These are phyloP conservation scores for Decapterus maruadsi DNA, from an alignment of 2,797 vertebrate genomes.

Conservation along the genomic window DNA sequence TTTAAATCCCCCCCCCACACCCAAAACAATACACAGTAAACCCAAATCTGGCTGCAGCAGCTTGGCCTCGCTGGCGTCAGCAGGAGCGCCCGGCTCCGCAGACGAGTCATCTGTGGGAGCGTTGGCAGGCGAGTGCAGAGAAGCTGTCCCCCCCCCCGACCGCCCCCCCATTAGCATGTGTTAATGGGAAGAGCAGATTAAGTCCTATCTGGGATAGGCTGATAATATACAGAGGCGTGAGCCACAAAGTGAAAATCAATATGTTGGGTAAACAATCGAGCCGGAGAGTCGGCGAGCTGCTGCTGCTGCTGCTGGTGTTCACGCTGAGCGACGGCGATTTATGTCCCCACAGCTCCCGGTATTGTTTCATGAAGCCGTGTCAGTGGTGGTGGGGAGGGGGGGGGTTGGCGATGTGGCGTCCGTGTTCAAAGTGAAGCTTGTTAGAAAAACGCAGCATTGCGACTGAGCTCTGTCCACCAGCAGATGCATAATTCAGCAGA, in stretches of 20 bases:
- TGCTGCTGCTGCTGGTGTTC: neutral
- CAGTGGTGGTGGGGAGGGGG: slow-evolving; percentile 7
- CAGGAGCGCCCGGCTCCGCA: slow-evolving; percentile 19
- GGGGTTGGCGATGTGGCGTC: neutral
- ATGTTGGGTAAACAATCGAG: slow-evolving; percentile 54
- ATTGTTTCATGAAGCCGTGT: slow-evolving; percentile 53
- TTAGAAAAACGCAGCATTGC: slow-evolving; percentile 12
- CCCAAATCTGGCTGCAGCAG: slow-evolving; percentile 65
- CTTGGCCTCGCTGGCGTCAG: slow-evolving; percentile 37
- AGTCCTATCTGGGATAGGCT: slow-evolving; percentile 68
- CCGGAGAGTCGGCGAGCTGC: slow-evolving; percentile 24
- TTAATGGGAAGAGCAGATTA: slow-evolving; percentile 81
- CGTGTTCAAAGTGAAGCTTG: slow-evolving; percentile 24
- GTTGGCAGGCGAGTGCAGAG: slow-evolving; percentile 60
- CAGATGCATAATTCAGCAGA: neutral
- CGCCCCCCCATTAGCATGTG: slow-evolving; percentile 70
- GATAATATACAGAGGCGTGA: slow-evolving; percentile 70
- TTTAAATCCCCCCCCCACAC: slow-evolving; percentile 50
- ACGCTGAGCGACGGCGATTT: slow-evolving; percentile 24
- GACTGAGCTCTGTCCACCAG: slow-evolving; percentile 10
- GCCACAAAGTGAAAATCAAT: slow-evolving; percentile 60
- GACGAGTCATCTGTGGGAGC: slow-evolving; percentile 50
- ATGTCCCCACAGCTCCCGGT: slow-evolving; percentile 28
- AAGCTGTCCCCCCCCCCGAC: slow-evolving; percentile 44
- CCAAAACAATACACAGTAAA: slow-evolving; percentile 39